These are phyloP conservation scores for Drosophila macrospina DNA, from an alignment of 2,888 invertebrate genomes.

Conservation along the genomic window DNA sequence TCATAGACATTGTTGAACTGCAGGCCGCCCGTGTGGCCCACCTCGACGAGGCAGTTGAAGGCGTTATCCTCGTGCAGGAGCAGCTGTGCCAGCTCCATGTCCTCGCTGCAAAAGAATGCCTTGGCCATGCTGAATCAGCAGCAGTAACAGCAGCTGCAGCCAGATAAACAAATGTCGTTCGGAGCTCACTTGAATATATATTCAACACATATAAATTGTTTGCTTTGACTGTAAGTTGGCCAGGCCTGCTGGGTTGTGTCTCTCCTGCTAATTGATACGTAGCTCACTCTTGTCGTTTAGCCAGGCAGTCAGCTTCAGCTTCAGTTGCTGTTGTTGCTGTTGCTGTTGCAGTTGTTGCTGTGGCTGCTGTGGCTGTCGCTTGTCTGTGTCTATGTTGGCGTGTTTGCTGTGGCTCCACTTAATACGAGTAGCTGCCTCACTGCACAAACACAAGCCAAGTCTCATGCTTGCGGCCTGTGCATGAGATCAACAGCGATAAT, in stretches of 20 bases:
- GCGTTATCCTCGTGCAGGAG: conserved; percentile 79
- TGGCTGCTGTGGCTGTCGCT: conserved; percentile 27
- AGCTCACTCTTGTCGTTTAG: conserved; percentile 27
- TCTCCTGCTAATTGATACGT: conserved; percentile 69
- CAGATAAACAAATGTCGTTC: conserved; percentile 4
- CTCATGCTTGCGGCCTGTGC: conserved; percentile 40
- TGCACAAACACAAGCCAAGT: conserved; percentile 23
- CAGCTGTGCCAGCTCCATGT: conserved; percentile 80
- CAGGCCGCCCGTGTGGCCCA: conserved; percentile 78
- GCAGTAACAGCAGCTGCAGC: conserved; percentile 7
- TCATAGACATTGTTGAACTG: conserved; percentile 78
- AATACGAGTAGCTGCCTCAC: conserved; percentile 56
- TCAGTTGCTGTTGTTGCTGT: conserved; percentile 21
- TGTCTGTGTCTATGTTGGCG: conserved; percentile 33
- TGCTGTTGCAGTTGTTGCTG: conserved; percentile 23
- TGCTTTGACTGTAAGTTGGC: conserved; percentile 10
- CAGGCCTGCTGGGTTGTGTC: conserved; percentile 35
- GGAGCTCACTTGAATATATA: conserved; percentile 2
- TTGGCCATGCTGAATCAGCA: conserved; percentile 37
- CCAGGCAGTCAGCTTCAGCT: conserved; percentile 1
- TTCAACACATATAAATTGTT: not conserved
- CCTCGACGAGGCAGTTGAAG: conserved; percentile 76
- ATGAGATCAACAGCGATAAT: conserved; percentile 75
- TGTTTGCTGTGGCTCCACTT: conserved; percentile 36
- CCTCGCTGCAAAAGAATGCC: conserved; percentile 82